These are phyloP conservation scores for Trichomycterus rosablanca DNA, from an alignment of 2,113 vertebrate genomes.

Conservation along the genomic window DNA sequence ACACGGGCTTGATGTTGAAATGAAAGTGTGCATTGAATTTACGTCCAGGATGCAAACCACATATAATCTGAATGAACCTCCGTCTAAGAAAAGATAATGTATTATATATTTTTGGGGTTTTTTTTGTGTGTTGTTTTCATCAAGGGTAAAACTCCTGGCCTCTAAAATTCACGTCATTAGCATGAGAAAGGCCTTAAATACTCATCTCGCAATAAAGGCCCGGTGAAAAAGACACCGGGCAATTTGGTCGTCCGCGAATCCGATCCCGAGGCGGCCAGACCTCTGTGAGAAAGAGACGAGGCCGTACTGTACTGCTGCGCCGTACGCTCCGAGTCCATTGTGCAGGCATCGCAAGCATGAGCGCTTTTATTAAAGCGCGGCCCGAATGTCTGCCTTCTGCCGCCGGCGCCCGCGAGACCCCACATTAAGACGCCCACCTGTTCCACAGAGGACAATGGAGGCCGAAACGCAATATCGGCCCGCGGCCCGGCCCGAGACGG, in stretches of 20 bases:
- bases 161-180: slow-evolving; percentile 62
- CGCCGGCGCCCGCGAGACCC: slow-evolving; percentile 68
- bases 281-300: slow-evolving; percentile 53
- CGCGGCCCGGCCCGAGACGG: slow-evolving; percentile 50
- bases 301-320: slow-evolving; percentile 57
- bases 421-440: slow-evolving; percentile 82
- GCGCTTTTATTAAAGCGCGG: slow-evolving; percentile 70
- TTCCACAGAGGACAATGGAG: slow-evolving; percentile 69
- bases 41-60: slow-evolving; percentile 56
- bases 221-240: slow-evolving; percentile 56
- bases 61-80: slow-evolving; percentile 52
- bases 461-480: slow-evolving; percentile 65
- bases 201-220: slow-evolving; percentile 56
- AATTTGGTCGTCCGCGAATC: slow-evolving; percentile 65
- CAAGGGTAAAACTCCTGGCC: slow-evolving; percentile 55
- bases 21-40: slow-evolving; percentile 68
- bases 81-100: slow-evolving; percentile 55
- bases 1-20: slow-evolving; percentile 68
- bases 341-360: slow-evolving; percentile 69
- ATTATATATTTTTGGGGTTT: too few species aligned
- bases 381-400: slow-evolving; percentile 71
- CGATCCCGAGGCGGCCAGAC: slow-evolving; percentile 55
- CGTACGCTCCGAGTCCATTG: too few species aligned
- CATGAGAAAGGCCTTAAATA: slow-evolving; percentile 63
- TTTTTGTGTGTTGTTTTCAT: slow-evolving; percentile 51